Base-by-base conservation (phyloP, 2,888 invertebrate species). In the Tachina grossa region DNA sequence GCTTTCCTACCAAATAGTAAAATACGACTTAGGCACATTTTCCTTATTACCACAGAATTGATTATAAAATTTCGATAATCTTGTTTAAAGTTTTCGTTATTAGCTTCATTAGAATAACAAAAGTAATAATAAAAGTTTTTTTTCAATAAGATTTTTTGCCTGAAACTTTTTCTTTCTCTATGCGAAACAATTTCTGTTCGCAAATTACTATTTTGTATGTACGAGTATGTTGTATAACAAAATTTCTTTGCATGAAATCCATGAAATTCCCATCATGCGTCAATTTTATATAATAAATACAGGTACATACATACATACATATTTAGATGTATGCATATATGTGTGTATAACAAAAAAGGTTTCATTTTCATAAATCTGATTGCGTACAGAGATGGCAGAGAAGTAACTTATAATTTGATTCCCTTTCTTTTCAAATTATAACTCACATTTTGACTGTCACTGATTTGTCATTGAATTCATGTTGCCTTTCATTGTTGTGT, bases 381-480 rank as follows among this genome's bases (percentile, higher is more conserved):
- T 63, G 71, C 45, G 11, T 16, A 14, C 31, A 53, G 31, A 65
- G 11, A 61, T 47, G 47, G 31, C 16, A 55, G 47, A 51, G 10
- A 51, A 51, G 39, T 14, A 31, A 39, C 4, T 39, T 31, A 39
- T 39, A 41, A 13, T 66, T 39, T 47, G 39, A 19, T 51, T 22
- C 55, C 43, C n/a, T 68, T 57, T 19, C 55, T 1, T 31, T 31
- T 1, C n/a, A 43, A 53, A 45, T 9, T 55, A 16, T 39, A 49
- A 22, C 16, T 16, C 47, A 19, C 19, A 59, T 39, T n/a, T 22
- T 45, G 53, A 5, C 65, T 22, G 19, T 9, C 53, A 65, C 53
- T 53, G 66, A 81, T 66, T 81, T 80, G 51, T 61, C 61, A 71
- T 78, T 69, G 69, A 69, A 69, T 53, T 61, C 49, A 77, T 77